Percentiles rank a stretch among this genome's conserved stretches.
These are phyloP conservation scores for Cyprinus carpio DNA, from an alignment of 2,113 vertebrate species.

Conservation along the genomic window DNA sequence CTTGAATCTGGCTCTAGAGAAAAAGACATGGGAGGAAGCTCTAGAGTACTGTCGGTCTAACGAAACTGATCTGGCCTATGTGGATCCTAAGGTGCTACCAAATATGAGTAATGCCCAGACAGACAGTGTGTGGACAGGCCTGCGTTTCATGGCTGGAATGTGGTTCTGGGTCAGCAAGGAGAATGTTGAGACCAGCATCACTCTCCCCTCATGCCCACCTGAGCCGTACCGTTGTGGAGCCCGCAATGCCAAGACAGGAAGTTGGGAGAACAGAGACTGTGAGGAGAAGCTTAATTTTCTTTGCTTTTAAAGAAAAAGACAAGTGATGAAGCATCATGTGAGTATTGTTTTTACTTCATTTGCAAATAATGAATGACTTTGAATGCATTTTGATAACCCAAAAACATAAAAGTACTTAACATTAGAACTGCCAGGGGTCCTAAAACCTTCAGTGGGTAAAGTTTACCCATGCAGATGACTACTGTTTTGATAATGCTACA, in stretches of 20 bases:
- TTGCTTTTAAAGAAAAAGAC: conserved; percentile 35
- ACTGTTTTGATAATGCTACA: too few species aligned
- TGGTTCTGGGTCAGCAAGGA: conserved; percentile 48
- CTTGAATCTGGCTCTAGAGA: conserved; percentile 18
- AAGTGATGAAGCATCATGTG: neutral
- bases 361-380: neutral
- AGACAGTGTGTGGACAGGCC: conserved; percentile 37
- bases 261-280: conserved; percentile 55
- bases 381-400: neutral
- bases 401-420: neutral
- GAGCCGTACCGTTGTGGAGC: conserved; percentile 49
- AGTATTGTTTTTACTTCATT: neutral
- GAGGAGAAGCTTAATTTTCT: conserved; percentile 56
- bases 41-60: conserved; percentile 15
- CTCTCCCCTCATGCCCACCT: conserved; percentile 41
- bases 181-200: accelerated
- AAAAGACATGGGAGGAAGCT: conserved; percentile 38
- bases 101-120: neutral
- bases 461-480: too few species aligned
- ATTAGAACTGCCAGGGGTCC: too few species aligned
- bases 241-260: neutral
- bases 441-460: too few species aligned
- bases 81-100: neutral
- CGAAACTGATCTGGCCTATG: conserved; percentile 12
- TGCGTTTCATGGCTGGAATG: conserved; percentile 35